Evolutionary conservation across 2,888 invertebrate genomes (phyloP).

Genomic region (Polyommatus iphigenia): DNA sequence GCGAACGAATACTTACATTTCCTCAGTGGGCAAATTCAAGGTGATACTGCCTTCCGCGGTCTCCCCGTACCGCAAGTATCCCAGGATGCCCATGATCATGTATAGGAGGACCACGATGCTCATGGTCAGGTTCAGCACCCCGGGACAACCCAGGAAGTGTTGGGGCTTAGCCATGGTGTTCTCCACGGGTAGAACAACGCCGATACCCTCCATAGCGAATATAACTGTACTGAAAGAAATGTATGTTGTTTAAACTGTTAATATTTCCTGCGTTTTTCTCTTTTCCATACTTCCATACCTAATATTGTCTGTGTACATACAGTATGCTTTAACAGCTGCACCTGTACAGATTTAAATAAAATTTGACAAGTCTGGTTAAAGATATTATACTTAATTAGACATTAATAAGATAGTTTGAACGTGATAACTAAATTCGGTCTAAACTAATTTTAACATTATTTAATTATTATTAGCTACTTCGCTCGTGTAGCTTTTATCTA

Average conservation of each 20-base stretch:
- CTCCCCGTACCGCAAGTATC: constrained; percentile 91
- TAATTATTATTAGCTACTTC: too few species aligned
- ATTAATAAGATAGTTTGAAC: too few species aligned
- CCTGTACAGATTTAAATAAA: too few species aligned
- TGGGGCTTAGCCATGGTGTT: constrained; percentile 93
- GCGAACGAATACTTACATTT: constrained; percentile 78
- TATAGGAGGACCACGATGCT: constrained; percentile 89
- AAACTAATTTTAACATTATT: too few species aligned
- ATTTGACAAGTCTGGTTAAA: too few species aligned
- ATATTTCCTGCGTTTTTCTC: too few species aligned
- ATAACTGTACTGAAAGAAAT: constrained; percentile 88
- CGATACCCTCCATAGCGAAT: constrained; percentile 98
- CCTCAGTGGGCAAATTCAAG: constrained; percentile 85
- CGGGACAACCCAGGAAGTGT: constrained; percentile 89
- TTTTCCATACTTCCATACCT: too few species aligned
- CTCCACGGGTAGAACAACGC: constrained; percentile 94
- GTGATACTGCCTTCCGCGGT: constrained; percentile 88
- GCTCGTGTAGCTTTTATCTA: too few species aligned
- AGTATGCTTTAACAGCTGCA: too few species aligned
- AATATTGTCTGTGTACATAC: too few species aligned
- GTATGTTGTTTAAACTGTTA: constrained; percentile 22
- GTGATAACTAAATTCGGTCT: too few species aligned
- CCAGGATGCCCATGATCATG: constrained; percentile 92
- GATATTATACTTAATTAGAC: too few species aligned
- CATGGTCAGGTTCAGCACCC: constrained; percentile 94